Base-by-base conservation (phyloP, 2,113 vertebrate genomes). In the Anoura caudifer region DNA sequence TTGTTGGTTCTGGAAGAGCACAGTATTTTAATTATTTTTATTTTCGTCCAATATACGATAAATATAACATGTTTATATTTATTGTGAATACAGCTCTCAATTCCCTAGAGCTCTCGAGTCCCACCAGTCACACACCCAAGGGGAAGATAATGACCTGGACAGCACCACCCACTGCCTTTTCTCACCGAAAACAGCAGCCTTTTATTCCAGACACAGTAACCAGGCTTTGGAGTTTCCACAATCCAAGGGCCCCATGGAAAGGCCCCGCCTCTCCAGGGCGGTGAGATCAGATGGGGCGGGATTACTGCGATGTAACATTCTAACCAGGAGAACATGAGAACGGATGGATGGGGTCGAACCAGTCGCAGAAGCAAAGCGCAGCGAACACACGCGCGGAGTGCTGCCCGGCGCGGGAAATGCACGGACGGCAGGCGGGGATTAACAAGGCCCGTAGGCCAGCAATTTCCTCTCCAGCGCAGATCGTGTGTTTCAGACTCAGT, bases 381-480 rank as follows among this genome's bases (percentile, higher is more conserved):
- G 24, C 2, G 50, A 88, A 95, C 96, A 38, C 84, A 95, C 96
- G 41, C 84, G 56, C 2, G 79, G 91, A 97, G 69, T n/a, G 5
- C 28, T 89, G 26, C 15, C 87, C 84, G 76, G 72, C 79, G 89
- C 13, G 67, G 79, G 45, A 95, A 94, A 85, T 54, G 43, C 63
- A 20, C 14, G 50, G 45, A 72, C 47, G 28, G 14, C 56, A 26
- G 69, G 52, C 33, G 17, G 5, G 72, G 31, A 7, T 36, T 84
- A 75, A 36, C 47, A 89, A 90, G 4, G 5, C 6, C 26, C 54
- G 79, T 88, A 45, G 45, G 3, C 22, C 87, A 63, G 67, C 43
- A 28, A 26, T 45, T 38, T 7, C 54, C 31, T 43, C 12, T 10
- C 6, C 19, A 56, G 11, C 7, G 7, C 36, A 54, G 43, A 56